Evolutionary conservation across 2,888 invertebrate genomes (phyloP), one percentile per base, ranked within the genome.

Genomic region (Acanthopleura granulata): DNA sequence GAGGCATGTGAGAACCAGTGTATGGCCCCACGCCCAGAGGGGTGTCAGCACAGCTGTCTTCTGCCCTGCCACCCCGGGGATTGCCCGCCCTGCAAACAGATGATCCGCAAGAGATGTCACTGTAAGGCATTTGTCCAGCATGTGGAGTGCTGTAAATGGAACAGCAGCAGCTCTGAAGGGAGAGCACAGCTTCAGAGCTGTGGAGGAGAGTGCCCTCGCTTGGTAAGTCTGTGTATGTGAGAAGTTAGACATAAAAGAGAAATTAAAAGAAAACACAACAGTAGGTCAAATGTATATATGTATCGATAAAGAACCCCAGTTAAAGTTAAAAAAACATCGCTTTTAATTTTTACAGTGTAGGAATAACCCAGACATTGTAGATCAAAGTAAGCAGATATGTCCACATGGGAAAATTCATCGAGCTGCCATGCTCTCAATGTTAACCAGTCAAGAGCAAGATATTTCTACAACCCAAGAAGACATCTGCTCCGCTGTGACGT

Each of bases 161-260:
- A 93, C 0, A 88, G 91, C 1, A 91, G 93, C 18, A 79, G 80
- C 18, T 83, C 85, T 57, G 79, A 80, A 22, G 90, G 92, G 71
- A 91, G 92, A 89, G 79, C 90, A 89, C 77, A 90, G 89, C 79
- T 92, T 76, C 87, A 89, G 75, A 93, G 93, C 75, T 98, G 97
- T 88, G 94, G 95, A 61, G 95, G 95, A 88, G 95, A 95, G 79
- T 98, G 97, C 87, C 94, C 96, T 0, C 95, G 94, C 91, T 94
- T 93, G 91, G 95, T 95, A 90, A 91, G 92, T 90, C 74, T 1
- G 57, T 6, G 3, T 57, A 62, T 4, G 6, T 29, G n/a, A 57
- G 3, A 57, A 57, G 57, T 9, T 12, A 57, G 6, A 57, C 57
- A 57, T 12, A 40, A 40, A 40, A 40, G 9, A 40, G 40, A 40